These are phyloP conservation scores for Cephus nigrinus DNA, from an alignment of 2,888 invertebrate species.

Conservation along the genomic window DNA sequence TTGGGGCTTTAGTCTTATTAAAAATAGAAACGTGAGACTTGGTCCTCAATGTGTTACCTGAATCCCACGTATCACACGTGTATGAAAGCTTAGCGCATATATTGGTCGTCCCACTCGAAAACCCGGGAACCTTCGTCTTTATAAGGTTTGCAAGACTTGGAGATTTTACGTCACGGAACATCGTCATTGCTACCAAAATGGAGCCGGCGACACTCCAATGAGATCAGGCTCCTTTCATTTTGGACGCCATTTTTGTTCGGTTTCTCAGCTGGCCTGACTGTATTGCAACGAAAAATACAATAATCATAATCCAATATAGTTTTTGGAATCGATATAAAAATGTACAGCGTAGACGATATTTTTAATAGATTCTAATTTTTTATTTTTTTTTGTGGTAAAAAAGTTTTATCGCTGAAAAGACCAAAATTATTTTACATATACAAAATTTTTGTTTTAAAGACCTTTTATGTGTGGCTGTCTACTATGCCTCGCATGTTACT, in stretches of 20 bases:
- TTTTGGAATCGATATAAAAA: no score
- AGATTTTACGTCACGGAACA: not conserved
- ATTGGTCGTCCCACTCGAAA: not conserved
- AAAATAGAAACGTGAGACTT: not conserved
- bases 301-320: no score
- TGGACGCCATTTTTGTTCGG: not conserved
- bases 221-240: not conserved
- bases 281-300: no score
- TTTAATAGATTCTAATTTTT: not conserved
- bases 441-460: not conserved
- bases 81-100: not conserved
- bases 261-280: not conserved
- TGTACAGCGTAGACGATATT: no score
- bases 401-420: not conserved
- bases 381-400: fast-evolving
- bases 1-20: not conserved
- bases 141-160: not conserved
- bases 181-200: not conserved
- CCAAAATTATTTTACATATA: not conserved
- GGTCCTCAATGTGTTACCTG: not conserved
- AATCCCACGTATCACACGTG: not conserved
- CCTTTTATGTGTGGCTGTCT: not conserved
- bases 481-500: not conserved
- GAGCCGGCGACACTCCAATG: not conserved
- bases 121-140: not conserved